Evolutionary conservation across 1,140 invertebrate species (phyloP).

Genomic region (Paraescarpia echinospica): DNA sequence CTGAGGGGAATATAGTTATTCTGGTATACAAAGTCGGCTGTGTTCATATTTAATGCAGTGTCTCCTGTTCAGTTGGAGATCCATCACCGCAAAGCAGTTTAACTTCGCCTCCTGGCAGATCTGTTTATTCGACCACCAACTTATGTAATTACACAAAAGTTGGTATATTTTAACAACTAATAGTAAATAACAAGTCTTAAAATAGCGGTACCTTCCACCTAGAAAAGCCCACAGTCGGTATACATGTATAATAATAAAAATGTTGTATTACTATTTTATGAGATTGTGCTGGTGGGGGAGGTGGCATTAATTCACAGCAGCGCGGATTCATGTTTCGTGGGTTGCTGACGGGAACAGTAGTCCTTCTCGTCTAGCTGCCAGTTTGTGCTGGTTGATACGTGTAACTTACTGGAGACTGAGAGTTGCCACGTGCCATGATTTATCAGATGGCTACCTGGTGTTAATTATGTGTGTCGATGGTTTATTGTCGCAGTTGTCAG

Average conservation of each 20-base stretch:
- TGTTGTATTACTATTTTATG: neutral
- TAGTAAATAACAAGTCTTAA: neutral
- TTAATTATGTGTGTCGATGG: neutral
- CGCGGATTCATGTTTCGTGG: neutral
- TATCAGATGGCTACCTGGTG: neutral
- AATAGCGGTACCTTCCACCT: neutral
- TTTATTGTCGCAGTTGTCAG: neutral
- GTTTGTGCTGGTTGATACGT: neutral
- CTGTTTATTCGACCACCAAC: neutral
- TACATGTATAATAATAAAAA: neutral
- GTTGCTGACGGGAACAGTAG: neutral
- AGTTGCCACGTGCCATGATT: neutral
- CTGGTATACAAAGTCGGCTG: too few relatives aligned
- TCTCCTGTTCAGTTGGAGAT: neutral
- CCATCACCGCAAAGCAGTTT: neutral
- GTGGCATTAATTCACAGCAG: neutral
- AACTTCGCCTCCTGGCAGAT: neutral
- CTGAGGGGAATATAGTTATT: neutral
- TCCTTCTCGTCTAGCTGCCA: neutral
- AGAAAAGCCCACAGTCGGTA: neutral
- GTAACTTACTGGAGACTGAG: neutral
- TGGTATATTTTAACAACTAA: neutral
- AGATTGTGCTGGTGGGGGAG: neutral
- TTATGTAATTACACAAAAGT: neutral
- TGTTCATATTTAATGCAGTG: neutral